Conservation (phyloP, 2,888 invertebrate species). For the Microctonus brassicae region DNA sequence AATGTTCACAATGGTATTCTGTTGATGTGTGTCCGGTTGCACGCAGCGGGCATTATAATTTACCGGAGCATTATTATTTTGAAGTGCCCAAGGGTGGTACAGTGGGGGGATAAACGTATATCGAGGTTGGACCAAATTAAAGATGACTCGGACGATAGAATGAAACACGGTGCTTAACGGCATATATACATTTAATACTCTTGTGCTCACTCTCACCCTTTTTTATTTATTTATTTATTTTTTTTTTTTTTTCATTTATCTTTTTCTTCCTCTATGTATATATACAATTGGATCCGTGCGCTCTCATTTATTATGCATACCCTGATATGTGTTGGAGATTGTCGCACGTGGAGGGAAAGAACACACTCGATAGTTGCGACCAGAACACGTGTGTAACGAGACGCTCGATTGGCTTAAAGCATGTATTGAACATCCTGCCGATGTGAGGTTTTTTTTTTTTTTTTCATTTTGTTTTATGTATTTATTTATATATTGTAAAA, state of each 20-base stretch:
- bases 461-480: constrained; percentile 12
- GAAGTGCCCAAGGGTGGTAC: constrained; percentile 3
- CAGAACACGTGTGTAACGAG: constrained; percentile 59
- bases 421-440: constrained; percentile 35
- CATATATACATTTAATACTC: constrained; percentile 31
- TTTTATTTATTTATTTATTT: too few relatives aligned
- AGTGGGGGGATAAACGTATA: background rate
- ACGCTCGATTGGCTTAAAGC: constrained; percentile 52
- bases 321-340: constrained; percentile 61
- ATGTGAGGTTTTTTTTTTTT: constrained; percentile 26
- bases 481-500: too few relatives aligned
- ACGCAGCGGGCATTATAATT: constrained; percentile 10
- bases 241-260: constrained; percentile 27
- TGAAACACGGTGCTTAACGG: constrained; percentile 55
- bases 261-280: background rate
- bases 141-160: constrained; percentile 56
- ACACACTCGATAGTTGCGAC: constrained; percentile 23
- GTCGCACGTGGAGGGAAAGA: constrained; percentile 53
- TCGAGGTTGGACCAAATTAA: constrained; percentile 51
- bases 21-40: background rate
- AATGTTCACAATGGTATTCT: background rate
- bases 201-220: constrained; percentile 4
- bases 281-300: constrained; percentile 31
- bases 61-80: constrained; percentile 7
- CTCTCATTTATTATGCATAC: constrained; percentile 64